phyloP scores from a whole-genome alignment of 1,140 invertebrate genomes.

The Neotoxoptera formosana region DNA sequence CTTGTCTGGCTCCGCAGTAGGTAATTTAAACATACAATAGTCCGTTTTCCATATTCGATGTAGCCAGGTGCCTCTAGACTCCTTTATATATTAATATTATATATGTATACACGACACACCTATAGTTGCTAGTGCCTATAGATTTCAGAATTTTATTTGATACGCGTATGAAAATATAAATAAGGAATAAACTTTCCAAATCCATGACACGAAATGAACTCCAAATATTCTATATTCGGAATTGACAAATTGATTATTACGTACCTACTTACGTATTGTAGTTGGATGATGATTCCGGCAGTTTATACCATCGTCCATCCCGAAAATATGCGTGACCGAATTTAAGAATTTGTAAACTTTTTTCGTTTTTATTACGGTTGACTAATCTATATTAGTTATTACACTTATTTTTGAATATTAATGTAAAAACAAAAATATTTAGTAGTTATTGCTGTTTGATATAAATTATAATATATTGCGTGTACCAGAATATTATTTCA shows the following conservation, averaged over 20 bases:
- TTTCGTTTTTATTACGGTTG: neutral
- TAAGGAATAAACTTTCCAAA: conserved; percentile 29
- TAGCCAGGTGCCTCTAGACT: neutral
- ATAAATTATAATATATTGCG: no score
- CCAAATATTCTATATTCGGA: neutral
- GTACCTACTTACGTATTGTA: neutral
- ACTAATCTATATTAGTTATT: neutral
- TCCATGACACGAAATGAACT: neutral
- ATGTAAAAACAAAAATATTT: neutral
- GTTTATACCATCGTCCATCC: neutral
- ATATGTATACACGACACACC: no score
- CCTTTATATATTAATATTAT: no score
- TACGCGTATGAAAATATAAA: conserved; percentile 21
- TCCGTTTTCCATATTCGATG: neutral
- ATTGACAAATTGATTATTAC: neutral
- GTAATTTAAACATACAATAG: conserved; percentile 25
- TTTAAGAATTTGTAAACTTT: neutral
- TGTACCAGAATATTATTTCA: no score
- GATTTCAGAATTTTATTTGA: neutral
- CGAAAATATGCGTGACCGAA: neutral
- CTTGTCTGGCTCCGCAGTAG: neutral
- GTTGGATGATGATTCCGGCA: neutral
- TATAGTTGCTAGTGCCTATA: neutral
- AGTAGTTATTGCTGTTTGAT: no score
- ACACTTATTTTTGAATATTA: neutral